Conservation (phyloP, 2,888 invertebrate genomes). For the Cheiracanthium punctorium region DNA sequence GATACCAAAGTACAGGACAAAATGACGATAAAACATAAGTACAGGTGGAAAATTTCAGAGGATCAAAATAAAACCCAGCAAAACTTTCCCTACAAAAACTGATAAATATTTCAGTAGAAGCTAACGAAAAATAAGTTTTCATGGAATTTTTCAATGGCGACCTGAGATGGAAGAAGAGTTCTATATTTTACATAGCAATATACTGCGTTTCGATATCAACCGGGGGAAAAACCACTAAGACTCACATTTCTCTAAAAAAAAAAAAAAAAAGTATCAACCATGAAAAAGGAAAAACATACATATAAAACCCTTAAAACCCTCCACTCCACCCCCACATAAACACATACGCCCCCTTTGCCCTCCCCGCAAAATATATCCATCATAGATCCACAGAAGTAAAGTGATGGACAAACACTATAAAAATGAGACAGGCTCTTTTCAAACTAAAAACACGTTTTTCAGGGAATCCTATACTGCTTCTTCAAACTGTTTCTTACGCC, state of each 20-base stretch:
- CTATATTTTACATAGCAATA: too few species aligned
- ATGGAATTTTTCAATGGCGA: too few species aligned
- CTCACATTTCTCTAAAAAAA: neutral
- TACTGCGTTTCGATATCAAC: neutral
- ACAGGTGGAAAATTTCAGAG: too few species aligned
- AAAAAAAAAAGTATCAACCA: neutral
- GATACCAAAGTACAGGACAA: too few species aligned
- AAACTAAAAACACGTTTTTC: constrained; percentile 25
- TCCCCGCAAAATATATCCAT: constrained; percentile 9
- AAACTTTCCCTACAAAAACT: too few species aligned
- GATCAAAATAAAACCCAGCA: too few species aligned
- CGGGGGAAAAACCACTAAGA: neutral
- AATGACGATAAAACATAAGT: too few species aligned
- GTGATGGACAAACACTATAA: constrained; percentile 31
- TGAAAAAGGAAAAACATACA: neutral
- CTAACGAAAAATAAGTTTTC: too few species aligned
- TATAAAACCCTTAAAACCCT: neutral
- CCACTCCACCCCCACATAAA: neutral
- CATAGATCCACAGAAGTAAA: constrained; percentile 4
- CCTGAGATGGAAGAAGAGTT: too few species aligned
- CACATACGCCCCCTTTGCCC: neutral
- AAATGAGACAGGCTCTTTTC: constrained; percentile 14
- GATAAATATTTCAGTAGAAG: too few species aligned
- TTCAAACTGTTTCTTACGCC: constrained; percentile 19
- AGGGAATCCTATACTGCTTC: constrained; percentile 4